phyloP scores from a whole-genome alignment of 2,888 invertebrate species.

The Zhengitettix transpicula region DNA sequence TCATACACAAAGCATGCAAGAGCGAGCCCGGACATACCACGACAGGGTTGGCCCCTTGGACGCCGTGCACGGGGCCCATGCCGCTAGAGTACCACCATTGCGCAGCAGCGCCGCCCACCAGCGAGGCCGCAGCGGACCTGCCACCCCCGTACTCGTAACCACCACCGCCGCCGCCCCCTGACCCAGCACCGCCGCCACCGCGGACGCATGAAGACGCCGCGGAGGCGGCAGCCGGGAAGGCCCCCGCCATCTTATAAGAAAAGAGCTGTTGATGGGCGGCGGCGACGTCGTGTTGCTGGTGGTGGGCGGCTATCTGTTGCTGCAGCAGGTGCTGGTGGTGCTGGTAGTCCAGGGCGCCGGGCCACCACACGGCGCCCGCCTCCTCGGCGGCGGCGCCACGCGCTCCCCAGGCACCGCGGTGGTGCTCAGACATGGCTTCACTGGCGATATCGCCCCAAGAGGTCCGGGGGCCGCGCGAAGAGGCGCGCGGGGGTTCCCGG shows the following conservation, averaged over 20 bases:
- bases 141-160: constrained; percentile 3
- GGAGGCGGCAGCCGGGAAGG: constrained; percentile 56
- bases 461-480: neutral
- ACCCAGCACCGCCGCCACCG: constrained; percentile 6
- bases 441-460: constrained; percentile 6
- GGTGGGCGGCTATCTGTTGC: constrained; percentile 13
- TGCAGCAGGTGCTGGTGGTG: constrained; percentile 27
- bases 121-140: constrained; percentile 1
- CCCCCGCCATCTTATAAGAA: constrained; percentile 73
- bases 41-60: constrained; percentile 7
- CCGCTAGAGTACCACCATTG: constrained; percentile 14
- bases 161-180: constrained; percentile 6
- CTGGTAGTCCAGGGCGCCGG: constrained; percentile 31
- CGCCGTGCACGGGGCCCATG: constrained; percentile 12
- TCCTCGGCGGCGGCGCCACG: constrained; percentile 33
- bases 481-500: constrained; percentile 17
- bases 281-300: constrained; percentile 24
- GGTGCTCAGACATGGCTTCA: constrained; percentile 41
- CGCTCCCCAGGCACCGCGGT: constrained; percentile 45
- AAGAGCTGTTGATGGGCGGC: constrained; percentile 56
- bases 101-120: constrained; percentile 6
- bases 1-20: too few species aligned
- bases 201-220: constrained; percentile 21
- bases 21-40: too few species aligned
- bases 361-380: constrained; percentile 34